phyloP scores from a whole-genome alignment of 1,140 invertebrate genomes.

The Zaprionus lachaisei region DNA sequence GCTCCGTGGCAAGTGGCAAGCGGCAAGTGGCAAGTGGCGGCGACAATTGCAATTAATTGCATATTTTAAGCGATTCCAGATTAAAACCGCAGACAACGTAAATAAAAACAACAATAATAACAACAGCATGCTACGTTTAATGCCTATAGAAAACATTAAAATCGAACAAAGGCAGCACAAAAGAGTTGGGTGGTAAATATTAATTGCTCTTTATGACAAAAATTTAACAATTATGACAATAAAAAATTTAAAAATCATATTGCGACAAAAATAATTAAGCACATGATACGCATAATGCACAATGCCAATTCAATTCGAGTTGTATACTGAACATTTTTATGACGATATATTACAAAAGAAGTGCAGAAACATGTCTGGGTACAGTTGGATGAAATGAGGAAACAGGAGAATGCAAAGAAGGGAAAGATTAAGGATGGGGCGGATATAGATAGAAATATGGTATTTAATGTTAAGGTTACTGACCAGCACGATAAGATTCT shows the following conservation, averaged over 20 bases:
- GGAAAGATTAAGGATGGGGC: no score
- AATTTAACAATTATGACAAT: constrained; percentile 74
- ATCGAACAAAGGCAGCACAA: constrained; percentile 16
- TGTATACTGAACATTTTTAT: background rate
- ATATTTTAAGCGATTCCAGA: constrained; percentile 72
- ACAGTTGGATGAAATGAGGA: no score
- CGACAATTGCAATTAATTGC: constrained; percentile 75
- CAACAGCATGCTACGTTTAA: constrained; percentile 32
- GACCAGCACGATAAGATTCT: no score
- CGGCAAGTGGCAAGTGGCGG: constrained; percentile 40
- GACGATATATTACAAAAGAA: background rate
- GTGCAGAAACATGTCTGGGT: background rate
- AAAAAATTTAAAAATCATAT: constrained; percentile 64
- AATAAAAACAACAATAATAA: constrained; percentile 48
- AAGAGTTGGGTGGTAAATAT: constrained; percentile 26
- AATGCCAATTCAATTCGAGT: constrained; percentile 24
- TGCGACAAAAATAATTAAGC: constrained; percentile 67
- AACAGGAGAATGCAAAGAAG: no score
- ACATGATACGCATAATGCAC: constrained; percentile 30
- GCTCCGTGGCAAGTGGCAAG: background rate
- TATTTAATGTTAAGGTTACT: no score
- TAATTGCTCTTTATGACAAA: constrained; percentile 66
- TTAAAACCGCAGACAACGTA: constrained; percentile 70
- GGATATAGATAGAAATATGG: no score
- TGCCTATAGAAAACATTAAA: constrained; percentile 23